Conservation (phyloP, 2,797 vertebrate species). For the Ceryle rudis region DNA sequence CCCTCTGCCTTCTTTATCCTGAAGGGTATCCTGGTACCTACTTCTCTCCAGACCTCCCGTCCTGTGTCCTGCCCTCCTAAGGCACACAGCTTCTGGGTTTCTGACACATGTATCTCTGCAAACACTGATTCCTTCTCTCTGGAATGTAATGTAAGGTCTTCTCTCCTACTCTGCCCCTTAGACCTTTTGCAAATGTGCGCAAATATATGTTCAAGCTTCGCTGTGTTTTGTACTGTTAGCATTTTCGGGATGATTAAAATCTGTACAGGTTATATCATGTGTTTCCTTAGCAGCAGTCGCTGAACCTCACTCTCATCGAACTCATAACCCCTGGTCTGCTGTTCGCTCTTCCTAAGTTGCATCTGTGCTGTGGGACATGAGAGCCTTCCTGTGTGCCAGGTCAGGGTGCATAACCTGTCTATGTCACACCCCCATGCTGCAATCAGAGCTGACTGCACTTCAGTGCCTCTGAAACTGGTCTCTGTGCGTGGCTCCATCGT, state of each 20-base stretch:
- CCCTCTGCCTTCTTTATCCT: background rate
- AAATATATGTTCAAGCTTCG: background rate
- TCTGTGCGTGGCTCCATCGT: background rate
- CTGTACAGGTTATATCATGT: background rate
- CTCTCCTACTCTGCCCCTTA: background rate
- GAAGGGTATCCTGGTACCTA: background rate
- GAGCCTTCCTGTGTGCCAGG: accelerated
- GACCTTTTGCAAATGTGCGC: background rate
- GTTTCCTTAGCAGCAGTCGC: background rate
- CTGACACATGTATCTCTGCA: accelerated
- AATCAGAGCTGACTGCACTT: background rate
- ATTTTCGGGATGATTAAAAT: background rate
- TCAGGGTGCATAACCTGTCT: background rate
- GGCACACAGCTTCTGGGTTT: background rate
- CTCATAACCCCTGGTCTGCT: accelerated
- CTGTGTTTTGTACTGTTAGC: background rate
- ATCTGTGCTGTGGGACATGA: background rate
- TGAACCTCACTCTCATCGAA: background rate
- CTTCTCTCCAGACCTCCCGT: background rate
- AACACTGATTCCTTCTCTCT: background rate
- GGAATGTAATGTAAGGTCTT: background rate
- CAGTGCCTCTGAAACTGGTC: background rate
- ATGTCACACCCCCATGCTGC: background rate
- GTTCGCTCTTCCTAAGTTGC: background rate
- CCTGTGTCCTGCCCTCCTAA: background rate